Base-by-base conservation (phyloP, 2,113 vertebrate species). In the Vulpes ferrilata region DNA sequence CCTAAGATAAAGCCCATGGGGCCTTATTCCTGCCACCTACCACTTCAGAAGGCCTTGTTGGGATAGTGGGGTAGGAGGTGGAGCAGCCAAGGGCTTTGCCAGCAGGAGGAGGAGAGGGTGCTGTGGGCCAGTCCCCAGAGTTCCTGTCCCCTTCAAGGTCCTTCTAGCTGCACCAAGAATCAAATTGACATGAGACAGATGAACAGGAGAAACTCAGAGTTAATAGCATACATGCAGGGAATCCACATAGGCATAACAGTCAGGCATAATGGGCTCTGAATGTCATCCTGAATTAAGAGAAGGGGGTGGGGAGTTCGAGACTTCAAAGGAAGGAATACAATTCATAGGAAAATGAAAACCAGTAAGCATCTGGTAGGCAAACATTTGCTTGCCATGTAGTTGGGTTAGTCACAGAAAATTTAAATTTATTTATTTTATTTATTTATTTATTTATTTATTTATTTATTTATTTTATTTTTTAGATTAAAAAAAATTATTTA, bases 71-170 rank as follows among this genome's bases (percentile, higher is more conserved):
- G 43, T 76, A 38, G 57, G n/a, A 67, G 35, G 57, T 9, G 7
- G 25, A 65, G 25, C 1, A 9, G n/a, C 3, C 11, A 20, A 35
- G 22, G 32, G 4, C 59, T 79, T 64, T 79, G 17, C 13, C 60
- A 32, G 17, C 51, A 30, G 32, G 48, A 65, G 25, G 12, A n/a
- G n/a, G n/a, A 51, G 10, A 19, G 4, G 32, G 3, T 0, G 0
- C 9, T 25, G 12, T 5, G 10, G 48, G 32, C 25, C 1, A 65
- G n/a, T 4, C 25, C 43, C 43, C 25, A 48, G 23, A 76, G 43
- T 16, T 25, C 23, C 12, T 27, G 73, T 27, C 38, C 23, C 38
- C 6, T 9, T 76, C 73, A 76, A 76, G 73, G 38, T 76, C 12
- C 38, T 27, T 27, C 38, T 76, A 3, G 38, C 38, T 76, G 38